These are phyloP conservation scores for Progne subis DNA, from an alignment of 2,113 vertebrate genomes.

Conservation along the genomic window DNA sequence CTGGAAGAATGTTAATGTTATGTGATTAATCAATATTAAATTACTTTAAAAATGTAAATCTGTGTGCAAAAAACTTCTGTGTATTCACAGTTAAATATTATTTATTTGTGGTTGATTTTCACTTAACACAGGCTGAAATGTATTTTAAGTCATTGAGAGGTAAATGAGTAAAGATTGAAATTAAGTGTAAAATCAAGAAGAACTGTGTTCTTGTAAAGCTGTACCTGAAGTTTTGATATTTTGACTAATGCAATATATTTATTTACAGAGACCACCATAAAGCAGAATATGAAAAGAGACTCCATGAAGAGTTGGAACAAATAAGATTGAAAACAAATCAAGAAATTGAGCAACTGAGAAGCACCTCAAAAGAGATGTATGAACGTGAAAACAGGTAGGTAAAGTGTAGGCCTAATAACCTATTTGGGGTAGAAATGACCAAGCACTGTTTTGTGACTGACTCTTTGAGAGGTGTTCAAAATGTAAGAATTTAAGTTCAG, in stretches of 20 bases:
- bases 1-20: neutral
- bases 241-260: neutral
- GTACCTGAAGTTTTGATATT: neutral
- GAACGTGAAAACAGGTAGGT: slow-evolving; percentile 97
- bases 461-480: neutral
- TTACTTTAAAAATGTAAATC: neutral
- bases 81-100: neutral
- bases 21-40: neutral
- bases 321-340: slow-evolving; percentile 89
- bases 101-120: neutral
- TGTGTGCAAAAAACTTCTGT: neutral
- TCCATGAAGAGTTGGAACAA: slow-evolving; percentile 90
- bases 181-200: neutral
- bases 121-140: neutral
- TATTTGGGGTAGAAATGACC: neutral
- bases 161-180: neutral
- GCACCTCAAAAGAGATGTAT: slow-evolving; percentile 92
- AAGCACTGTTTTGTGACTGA: neutral
- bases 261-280: slow-evolving; percentile 89
- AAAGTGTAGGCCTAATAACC: neutral
- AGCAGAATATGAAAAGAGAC: slow-evolving; percentile 91
- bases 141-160: neutral
- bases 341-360: slow-evolving; percentile 92
- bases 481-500: neutral
- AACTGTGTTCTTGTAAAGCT: neutral